These are phyloP conservation scores for Portunus trituberculatus DNA, from an alignment of 1,140 invertebrate genomes.

Conservation along the genomic window DNA sequence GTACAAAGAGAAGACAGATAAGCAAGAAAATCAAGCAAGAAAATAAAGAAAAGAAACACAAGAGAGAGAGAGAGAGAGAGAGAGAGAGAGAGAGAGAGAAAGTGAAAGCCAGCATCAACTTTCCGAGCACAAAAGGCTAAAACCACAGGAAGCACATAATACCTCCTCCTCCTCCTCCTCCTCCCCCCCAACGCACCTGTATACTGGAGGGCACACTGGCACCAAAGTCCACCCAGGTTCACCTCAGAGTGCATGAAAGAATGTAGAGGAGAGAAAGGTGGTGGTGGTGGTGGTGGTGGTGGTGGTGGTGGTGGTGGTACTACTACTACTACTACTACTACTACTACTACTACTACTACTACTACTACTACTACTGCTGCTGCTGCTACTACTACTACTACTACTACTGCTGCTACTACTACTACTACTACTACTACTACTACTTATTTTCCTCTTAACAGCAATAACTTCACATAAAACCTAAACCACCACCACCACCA, in stretches of 20 bases:
- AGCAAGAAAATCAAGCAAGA: neutral
- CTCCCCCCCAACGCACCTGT: neutral
- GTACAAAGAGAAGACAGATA: neutral
- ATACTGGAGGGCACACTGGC: neutral
- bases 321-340: no score
- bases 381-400: neutral
- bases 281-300: no score
- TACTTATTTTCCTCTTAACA: no score
- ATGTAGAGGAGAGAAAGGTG: neutral
- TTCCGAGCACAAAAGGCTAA: neutral
- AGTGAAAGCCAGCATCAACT: neutral
- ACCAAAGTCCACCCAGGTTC: neutral
- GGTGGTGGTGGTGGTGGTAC: no score
- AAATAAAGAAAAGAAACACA: neutral
- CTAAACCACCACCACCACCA: no score
- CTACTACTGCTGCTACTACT: neutral
- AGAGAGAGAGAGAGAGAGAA: slow-evolving; percentile 12
- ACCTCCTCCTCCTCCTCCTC: neutral
- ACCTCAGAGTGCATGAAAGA: neutral
- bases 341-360: no score
- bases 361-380: no score
- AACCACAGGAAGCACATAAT: neutral
- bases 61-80: slow-evolving; percentile 20
- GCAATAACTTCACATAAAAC: no score
- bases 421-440: neutral